Percentiles rank a stretch among this genome's conserved stretches.
These are phyloP conservation scores for Aphaenogaster ashmeadi DNA, from an alignment of 1,140 invertebrate genomes.

Conservation along the genomic window DNA sequence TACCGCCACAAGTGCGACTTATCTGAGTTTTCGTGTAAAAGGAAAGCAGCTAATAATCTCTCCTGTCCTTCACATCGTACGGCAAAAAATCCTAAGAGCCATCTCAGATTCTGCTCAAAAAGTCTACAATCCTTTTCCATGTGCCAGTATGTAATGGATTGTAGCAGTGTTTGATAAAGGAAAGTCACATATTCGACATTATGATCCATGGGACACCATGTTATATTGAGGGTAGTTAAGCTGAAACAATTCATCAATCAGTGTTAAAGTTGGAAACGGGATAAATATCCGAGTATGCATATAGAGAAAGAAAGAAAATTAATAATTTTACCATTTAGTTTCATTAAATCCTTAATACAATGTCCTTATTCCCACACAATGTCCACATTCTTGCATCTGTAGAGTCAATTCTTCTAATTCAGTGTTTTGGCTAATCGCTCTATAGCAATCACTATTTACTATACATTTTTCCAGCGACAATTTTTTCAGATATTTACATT, in stretches of 20 bases:
- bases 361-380: slow-evolving; percentile 90
- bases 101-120: too few species aligned
- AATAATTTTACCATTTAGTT: slow-evolving; percentile 88
- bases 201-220: slow-evolving; percentile 92
- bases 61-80: too few species aligned
- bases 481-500: slow-evolving; percentile 92
- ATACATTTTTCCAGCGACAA: slow-evolving; percentile 93
- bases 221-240: slow-evolving; percentile 92
- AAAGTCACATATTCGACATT: slow-evolving; percentile 87
- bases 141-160: slow-evolving; percentile 88
- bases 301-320: neutral
- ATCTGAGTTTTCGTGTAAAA: too few species aligned
- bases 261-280: neutral
- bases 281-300: slow-evolving; percentile 33
- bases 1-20: too few species aligned
- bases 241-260: slow-evolving; percentile 84
- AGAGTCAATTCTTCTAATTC: slow-evolving; percentile 92
- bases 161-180: slow-evolving; percentile 89
- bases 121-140: too few species aligned
- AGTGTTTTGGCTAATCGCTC: slow-evolving; percentile 90
- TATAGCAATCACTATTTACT: slow-evolving; percentile 89
- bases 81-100: too few species aligned
- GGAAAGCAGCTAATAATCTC: too few species aligned
- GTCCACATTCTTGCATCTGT: too few species aligned
- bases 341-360: slow-evolving; percentile 89